These are phyloP conservation scores for Heliconius cydno DNA, from an alignment of 2,888 invertebrate species.

Conservation along the genomic window DNA sequence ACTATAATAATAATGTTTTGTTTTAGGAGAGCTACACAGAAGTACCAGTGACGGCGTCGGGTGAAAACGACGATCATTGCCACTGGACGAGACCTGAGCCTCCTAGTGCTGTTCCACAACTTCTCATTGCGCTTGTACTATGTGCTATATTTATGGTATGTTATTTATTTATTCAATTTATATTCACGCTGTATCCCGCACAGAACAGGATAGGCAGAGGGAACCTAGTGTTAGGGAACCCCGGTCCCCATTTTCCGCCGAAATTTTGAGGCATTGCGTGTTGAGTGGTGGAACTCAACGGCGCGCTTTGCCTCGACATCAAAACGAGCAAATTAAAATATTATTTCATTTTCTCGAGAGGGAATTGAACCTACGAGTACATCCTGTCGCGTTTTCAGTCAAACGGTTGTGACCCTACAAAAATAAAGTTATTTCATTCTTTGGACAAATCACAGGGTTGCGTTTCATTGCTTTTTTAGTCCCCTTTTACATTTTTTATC, in stretches of 20 bases:
- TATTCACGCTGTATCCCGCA: background rate
- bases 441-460: background rate
- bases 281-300: too few species aligned
- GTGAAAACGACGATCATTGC: conserved; percentile 80
- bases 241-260: too few species aligned
- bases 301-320: too few species aligned
- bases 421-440: background rate
- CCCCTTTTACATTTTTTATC: background rate
- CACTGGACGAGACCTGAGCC: conserved; percentile 79
- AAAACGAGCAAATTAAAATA: too few species aligned
- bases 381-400: too few species aligned
- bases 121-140: conserved; percentile 85
- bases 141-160: conserved; percentile 89
- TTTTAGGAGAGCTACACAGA: conserved; percentile 82
- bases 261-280: too few species aligned
- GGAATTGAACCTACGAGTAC: too few species aligned
- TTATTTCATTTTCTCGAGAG: too few species aligned
- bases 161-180: background rate
- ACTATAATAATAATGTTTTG: conserved; percentile 1
- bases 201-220: too few species aligned
- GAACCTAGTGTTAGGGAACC: too few species aligned
- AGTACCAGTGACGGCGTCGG: conserved; percentile 69
- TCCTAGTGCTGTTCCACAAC: conserved; percentile 85
- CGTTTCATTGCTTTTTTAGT: background rate
- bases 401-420: too few species aligned